Base-by-base conservation (phyloP, 2,888 invertebrate species). In the Troilus luridus region DNA sequence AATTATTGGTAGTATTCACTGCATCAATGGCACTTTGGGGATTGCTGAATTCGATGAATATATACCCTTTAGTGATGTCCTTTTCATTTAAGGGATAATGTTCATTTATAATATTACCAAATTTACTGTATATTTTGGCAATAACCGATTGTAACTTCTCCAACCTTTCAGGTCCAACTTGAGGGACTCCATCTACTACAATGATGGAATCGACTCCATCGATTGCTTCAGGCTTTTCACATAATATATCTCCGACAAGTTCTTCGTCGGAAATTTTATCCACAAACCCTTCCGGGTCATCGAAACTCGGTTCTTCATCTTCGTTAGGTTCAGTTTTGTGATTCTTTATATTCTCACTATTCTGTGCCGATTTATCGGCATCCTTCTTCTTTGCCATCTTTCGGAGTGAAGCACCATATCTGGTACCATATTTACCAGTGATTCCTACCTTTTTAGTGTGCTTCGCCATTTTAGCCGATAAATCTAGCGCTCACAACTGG, bases 401-500 rank as follows among this genome's bases (percentile, higher is more conserved):
- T 91, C 91, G 89, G 92, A 99, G 96, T 92, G 99, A 99, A 94
- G 99, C 99, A 96, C 99, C 99, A 95, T 99, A 99, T 95, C 99
- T 97, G 94, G 99, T 98, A 94, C 99, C 99, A 96, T 99, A 99
- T 96, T 99, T 99, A 94, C 99, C 99, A 94, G 98, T 98, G 95
- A 99, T 99, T 96, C 99, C 99, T 94, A 99, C 99, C 97, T 99
- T 99, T 96, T 99, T 99, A 93, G 99, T 99, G 95, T 99, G 98
- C 95, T 99, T 99, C 94, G 99, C 99, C 99, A n/a, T n/a, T n/a
- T n/a, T n/a, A n/a, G n/a, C n/a, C n/a, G n/a, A n/a, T n/a, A n/a
- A n/a, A n/a, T n/a, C n/a, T n/a, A n/a, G n/a, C n/a, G n/a, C n/a
- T n/a, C n/a, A n/a, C n/a, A n/a, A n/a, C n/a, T n/a, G n/a, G n/a